phyloP scores from a whole-genome alignment of 2,113 vertebrate species.

The Phalacrocorax pelagicus region DNA sequence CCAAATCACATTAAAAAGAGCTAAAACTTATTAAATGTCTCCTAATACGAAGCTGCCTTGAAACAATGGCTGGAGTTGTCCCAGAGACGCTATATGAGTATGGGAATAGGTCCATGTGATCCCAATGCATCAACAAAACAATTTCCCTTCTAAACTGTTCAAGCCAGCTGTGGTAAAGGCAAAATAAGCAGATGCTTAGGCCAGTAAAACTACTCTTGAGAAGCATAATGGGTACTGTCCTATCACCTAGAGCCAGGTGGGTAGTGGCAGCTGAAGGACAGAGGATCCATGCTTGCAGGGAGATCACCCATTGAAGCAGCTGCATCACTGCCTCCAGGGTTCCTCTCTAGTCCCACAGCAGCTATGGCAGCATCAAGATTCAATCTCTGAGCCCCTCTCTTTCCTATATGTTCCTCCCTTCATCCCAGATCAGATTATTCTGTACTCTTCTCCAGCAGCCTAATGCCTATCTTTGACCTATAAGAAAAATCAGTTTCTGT shows the following conservation, averaged over 20 bases:
- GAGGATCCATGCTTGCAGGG: not conserved
- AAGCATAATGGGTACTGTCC: not conserved
- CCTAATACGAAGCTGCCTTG: not conserved
- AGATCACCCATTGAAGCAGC: not conserved
- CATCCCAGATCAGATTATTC: not conserved
- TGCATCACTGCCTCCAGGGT: not conserved
- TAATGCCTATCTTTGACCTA: not conserved
- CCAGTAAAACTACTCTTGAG: not conserved
- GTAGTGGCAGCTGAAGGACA: not conserved
- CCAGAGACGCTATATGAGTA: constrained; percentile 15
- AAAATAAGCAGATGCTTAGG: not conserved
- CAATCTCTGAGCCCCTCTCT: not conserved
- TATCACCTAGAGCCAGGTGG: not conserved
- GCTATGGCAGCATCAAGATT: fast-evolving
- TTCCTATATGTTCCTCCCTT: not conserved
- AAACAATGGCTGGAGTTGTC: constrained; percentile 47
- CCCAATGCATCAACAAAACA: not conserved
- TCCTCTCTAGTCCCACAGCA: not conserved
- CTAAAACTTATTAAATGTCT: constrained; percentile 2
- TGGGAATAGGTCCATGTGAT: not conserved
- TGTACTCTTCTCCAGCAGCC: not conserved
- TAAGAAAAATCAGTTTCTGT: not conserved
- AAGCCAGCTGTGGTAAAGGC: not conserved
- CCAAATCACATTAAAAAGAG: constrained; percentile 1
- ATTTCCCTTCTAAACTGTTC: not conserved